Evolutionary conservation across 2,797 vertebrate species (phyloP).

Genomic region (Propithecus deckenii): DNA sequence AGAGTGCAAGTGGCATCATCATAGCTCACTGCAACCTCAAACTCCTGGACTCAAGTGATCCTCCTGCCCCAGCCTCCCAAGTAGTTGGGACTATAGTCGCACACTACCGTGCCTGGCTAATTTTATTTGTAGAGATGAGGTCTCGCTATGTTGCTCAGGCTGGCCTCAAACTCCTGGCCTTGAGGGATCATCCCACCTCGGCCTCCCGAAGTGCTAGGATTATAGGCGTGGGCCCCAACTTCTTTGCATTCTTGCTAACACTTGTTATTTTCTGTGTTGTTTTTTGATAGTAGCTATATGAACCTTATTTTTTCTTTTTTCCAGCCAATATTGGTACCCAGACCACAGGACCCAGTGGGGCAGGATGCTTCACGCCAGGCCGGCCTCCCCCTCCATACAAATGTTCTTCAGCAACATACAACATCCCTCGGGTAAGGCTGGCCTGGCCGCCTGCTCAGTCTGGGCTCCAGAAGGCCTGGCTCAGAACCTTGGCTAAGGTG

Average conservation of each 20-base stretch:
- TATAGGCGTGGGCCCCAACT: neutral
- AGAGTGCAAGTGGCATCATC: neutral
- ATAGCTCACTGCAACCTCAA: neutral
- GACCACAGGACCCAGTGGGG: constrained; percentile 88
- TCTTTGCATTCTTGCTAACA: neutral
- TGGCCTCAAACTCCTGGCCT: neutral
- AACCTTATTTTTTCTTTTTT: neutral
- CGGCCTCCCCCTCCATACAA: constrained; percentile 89
- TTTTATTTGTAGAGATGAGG: neutral
- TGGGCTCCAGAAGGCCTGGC: neutral
- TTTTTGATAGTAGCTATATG: neutral
- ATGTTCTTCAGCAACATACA: constrained; percentile 89
- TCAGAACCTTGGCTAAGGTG: neutral
- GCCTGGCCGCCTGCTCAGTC: neutral
- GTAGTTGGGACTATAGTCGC: neutral
- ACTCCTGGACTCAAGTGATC: neutral
- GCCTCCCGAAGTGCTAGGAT: neutral
- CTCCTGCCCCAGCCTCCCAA: neutral
- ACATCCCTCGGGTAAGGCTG: constrained; percentile 84
- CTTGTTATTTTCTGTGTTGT: neutral
- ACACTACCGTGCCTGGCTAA: neutral
- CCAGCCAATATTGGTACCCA: constrained; percentile 97
- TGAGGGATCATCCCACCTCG: neutral
- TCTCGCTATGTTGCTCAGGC: neutral
- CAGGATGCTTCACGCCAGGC: constrained; percentile 77